Evolutionary conservation across 2,888 invertebrate genomes (phyloP), one percentile per base, ranked within the genome.

Genomic region (Drosophila fulvimacula): DNA sequence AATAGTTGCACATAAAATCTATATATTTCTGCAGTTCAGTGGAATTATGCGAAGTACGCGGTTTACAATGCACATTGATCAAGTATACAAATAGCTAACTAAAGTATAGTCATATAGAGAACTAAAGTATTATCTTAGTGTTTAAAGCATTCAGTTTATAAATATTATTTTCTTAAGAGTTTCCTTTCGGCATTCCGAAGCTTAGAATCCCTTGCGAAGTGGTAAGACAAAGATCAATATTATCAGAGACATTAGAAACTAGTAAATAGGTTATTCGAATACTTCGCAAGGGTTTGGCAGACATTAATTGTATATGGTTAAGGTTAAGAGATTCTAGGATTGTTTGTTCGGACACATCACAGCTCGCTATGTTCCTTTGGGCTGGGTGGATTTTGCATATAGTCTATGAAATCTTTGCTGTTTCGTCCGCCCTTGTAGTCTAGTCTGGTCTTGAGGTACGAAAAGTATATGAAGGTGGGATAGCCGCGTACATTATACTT

Each of bases 401-500:
- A 91, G 17, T 87, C 81, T 38, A 92, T 81, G 21, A 92, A 92
- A 55, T 92, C 91, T 27, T 91, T 92, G 91, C 96, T 96, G 92
- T 95, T 95, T 80, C 97, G 93, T 0, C 96, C 96, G 1, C 96
- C 96, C 65, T 93, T 95, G 90, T 97, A 98, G 10, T 94, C 94
- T 57, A 94, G 94, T 69, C 94, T 93, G 0, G 93, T 92, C 89
- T 96, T 96, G 81, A 96, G 95, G 87, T 95, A 96, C 89, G 95
- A 97, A 90, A 96, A 97, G 92, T 97, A 97, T 90, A 96, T 96
- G 76, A 98, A 94, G 0, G 97, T 97, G 5, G 98, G 98, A 92
- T 97, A 98, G 0, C 97, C 97, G 63, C 94, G 95, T 1, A 98
- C 95, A 55, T 95, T 95, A 86, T 96, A 94, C 27, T 93, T 93